Evolutionary conservation across 2,888 invertebrate species (phyloP).

Genomic region (Miltochrista miniata): DNA sequence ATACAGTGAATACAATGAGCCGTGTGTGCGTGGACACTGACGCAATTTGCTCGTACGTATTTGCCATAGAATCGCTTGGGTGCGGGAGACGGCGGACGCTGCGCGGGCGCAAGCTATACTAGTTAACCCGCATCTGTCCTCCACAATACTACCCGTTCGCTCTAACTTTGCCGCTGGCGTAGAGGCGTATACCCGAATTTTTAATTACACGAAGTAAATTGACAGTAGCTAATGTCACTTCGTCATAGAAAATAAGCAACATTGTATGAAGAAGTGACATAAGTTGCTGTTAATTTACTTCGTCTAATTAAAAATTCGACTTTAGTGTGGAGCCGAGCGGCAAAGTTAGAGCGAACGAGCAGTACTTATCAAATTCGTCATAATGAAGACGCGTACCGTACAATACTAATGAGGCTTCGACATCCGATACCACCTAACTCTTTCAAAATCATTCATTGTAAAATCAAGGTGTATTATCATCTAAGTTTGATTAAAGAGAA

Average conservation of each 20-base stretch:
- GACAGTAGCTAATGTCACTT: too few species aligned
- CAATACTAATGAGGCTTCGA: constrained; percentile 74
- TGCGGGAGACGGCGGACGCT: constrained; percentile 43
- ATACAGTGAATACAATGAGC: constrained; percentile 69
- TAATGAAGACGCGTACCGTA: constrained; percentile 77
- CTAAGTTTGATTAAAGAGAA: constrained; percentile 56
- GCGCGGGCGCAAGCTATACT: constrained; percentile 50
- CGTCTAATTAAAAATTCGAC: too few species aligned
- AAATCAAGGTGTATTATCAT: constrained; percentile 58
- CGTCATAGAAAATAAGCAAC: too few species aligned
- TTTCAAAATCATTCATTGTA: constrained; percentile 63
- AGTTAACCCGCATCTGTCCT: constrained; percentile 67
- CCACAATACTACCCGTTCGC: constrained; percentile 71
- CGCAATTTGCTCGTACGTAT: constrained; percentile 54
- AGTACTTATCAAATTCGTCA: constrained; percentile 69
- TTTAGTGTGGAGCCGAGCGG: too few species aligned
- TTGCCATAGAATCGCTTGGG: constrained; percentile 33
- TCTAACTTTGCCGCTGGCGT: too few species aligned
- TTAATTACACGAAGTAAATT: too few species aligned
- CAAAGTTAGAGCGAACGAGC: too few species aligned
- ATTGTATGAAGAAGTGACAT: too few species aligned
- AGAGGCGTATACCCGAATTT: too few species aligned
- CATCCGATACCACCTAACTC: constrained; percentile 58
- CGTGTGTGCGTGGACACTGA: constrained; percentile 60
- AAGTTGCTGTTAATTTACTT: too few species aligned